Conservation (phyloP, 2,888 invertebrate species). For the Hydrotaea diabolus region DNA sequence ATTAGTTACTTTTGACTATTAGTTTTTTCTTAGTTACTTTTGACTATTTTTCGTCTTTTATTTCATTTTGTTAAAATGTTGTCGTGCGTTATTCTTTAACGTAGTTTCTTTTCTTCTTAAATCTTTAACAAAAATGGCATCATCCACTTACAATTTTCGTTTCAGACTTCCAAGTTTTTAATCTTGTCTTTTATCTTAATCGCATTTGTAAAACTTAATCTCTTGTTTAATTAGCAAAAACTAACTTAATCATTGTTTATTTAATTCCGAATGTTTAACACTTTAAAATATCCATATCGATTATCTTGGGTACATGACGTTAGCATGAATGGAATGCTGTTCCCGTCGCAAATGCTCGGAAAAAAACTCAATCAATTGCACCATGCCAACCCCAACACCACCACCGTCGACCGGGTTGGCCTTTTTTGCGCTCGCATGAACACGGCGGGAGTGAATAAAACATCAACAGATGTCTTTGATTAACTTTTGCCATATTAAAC, state of each 20-base stretch:
- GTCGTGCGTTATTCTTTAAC: no score
- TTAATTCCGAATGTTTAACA: background rate
- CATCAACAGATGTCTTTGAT: conserved; percentile 65
- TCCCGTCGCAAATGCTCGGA: background rate
- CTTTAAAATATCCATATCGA: background rate
- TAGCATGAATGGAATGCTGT: conserved; percentile 13
- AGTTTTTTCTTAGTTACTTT: no score
- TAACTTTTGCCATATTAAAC: conserved; percentile 52
- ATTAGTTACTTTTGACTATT: no score
- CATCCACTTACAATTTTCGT: no score
- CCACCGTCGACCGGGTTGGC: background rate
- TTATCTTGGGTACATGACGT: conserved; percentile 23
- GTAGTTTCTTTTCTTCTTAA: no score
- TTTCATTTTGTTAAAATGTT: no score
- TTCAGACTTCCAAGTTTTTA: no score
- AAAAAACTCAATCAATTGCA: conserved; percentile 6
- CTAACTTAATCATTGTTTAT: conserved; percentile 5
- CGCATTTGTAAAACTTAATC: background rate
- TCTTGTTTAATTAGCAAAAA: conserved; percentile 7
- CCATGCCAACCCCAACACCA: no score
- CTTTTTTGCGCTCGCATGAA: background rate
- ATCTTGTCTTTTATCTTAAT: no score
- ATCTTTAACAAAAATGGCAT: no score
- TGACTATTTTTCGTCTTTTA: no score
- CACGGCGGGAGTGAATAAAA: conserved; percentile 24